phyloP scores from a whole-genome alignment of 2,113 vertebrate species.

The Cyprinus carpio region DNA sequence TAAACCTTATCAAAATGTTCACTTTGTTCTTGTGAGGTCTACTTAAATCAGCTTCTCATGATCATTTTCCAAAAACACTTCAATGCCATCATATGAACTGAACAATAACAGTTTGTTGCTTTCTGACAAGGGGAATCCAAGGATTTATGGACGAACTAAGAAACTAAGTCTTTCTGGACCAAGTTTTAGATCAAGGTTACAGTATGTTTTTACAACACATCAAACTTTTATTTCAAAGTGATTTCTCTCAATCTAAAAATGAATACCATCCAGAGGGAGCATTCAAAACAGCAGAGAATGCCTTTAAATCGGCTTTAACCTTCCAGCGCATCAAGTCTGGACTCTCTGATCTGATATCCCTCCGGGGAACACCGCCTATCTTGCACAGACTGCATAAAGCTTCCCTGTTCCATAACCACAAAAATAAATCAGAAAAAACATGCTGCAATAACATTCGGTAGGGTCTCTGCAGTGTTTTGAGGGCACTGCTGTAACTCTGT shows the following conservation, averaged over 20 bases:
- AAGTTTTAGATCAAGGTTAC: not conserved
- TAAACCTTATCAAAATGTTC: not conserved
- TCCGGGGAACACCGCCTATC: slow-evolving; percentile 44
- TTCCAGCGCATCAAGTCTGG: slow-evolving; percentile 69
- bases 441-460: slow-evolving; percentile 49
- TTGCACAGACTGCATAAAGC: not conserved
- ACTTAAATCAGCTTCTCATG: not conserved
- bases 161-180: not conserved
- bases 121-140: not conserved
- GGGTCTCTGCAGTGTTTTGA: slow-evolving; percentile 12
- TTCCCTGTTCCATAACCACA: not conserved
- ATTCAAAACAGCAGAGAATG: slow-evolving; percentile 61
- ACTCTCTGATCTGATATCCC: slow-evolving; percentile 66
- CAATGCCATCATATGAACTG: not conserved
- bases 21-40: not conserved
- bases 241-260: not conserved
- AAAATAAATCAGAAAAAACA: slow-evolving; percentile 38
- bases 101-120: not conserved
- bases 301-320: slow-evolving; percentile 72
- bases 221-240: not conserved
- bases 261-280: not conserved
- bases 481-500: not conserved
- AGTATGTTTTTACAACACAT: not conserved
- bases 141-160: not conserved
- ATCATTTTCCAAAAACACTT: not conserved